Evolutionary conservation across 1,140 invertebrate species (phyloP), one percentile per base, ranked within the genome.

Genomic region (Sweltsa coloradensis): DNA sequence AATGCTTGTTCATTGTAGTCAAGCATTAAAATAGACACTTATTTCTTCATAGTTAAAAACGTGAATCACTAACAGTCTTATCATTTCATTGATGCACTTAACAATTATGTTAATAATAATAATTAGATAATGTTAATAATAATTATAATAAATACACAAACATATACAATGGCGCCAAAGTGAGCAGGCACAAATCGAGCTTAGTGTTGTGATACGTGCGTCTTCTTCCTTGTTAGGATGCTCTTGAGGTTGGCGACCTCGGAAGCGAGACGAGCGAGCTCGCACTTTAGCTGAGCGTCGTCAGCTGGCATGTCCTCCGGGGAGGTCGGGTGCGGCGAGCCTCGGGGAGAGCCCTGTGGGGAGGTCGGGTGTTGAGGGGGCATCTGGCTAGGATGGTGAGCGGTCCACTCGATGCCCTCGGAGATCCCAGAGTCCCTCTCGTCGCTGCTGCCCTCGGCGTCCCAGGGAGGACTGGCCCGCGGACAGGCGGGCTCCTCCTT

Each of bases 171-270:
- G n/a, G n/a, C n/a, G n/a, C n/a, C n/a, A n/a, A n/a, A n/a, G n/a
- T n/a, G n/a, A n/a, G n/a, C n/a, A n/a, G n/a, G n/a, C n/a, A n/a
- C n/a, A n/a, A n/a, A n/a, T n/a, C n/a, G n/a, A n/a, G n/a, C n/a
- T n/a, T n/a, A n/a, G n/a, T 19, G 51, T 22, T 13, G 43, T 37
- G n/a, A 7, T 3, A 18, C 34, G 2, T 19, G 14, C 9, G 43
- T 34, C 37, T 52, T 53, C 37, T 59, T 59, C 34, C 54, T 52
- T 14, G 56, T 55, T 11, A 77, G 54, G 45, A 76, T 62, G 49
- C 67, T 70, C 52, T 91, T 87, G 0, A 96, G 75, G 51, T 79
- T 83, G n/a, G 87, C 89, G 31, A 96, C 89, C 63, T 97, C 93
- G 1, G 83, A 86, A 7, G 90, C 89, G 3, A 97, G 73, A 46